Evolutionary conservation across 2,888 invertebrate species (phyloP), one percentile per base, ranked within the genome.

Genomic region (Lathronympha strigana): DNA sequence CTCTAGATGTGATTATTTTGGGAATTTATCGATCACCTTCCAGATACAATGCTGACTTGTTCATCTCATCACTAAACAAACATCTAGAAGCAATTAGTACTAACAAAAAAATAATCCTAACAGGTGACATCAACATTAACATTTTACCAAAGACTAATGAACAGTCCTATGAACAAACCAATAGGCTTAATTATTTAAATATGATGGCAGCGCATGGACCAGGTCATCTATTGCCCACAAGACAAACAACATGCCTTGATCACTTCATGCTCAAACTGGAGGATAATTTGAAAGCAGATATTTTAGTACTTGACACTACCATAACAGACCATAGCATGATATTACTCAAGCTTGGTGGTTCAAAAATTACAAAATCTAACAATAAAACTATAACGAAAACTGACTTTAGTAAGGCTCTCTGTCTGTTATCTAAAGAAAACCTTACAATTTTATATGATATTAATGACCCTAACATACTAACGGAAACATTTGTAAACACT

Each of bases 121-220:
- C 66, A 0, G 66, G 66, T 1, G 66, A 66, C 25, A 57, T 66
- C 9, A 61, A 66, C 21, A 66, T 66, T 5, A 60, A 33, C 55
- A 17, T 40, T 49, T 19, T 50, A 31, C 4, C 58, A 17, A 54
- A 40, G 38, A n/a, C 11, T 28, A 28, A 43, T 8, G 28, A 55
- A 2, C 28, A 40, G 13, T 4, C 28, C 1, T 23, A 1, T 36
- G 54, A 38, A 38, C n/a, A 15, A 1, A n/a, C 23, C 4, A 54
- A 54, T 19, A 40, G 43, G n/a, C 28, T 55, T 4, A 55, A 40
- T 5, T 55, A 43, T 17, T 28, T 55, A 19, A 43, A 28, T 17
- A 54, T 54, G 40, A 15, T 54, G 25, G 54, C 54, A 9, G 13
- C 15, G 11, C 43, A 28, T 8, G 38, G 38, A 9, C 19, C 15